Conservation (phyloP, 2,797 vertebrate genomes). For the Sebastes steindachneri region DNA sequence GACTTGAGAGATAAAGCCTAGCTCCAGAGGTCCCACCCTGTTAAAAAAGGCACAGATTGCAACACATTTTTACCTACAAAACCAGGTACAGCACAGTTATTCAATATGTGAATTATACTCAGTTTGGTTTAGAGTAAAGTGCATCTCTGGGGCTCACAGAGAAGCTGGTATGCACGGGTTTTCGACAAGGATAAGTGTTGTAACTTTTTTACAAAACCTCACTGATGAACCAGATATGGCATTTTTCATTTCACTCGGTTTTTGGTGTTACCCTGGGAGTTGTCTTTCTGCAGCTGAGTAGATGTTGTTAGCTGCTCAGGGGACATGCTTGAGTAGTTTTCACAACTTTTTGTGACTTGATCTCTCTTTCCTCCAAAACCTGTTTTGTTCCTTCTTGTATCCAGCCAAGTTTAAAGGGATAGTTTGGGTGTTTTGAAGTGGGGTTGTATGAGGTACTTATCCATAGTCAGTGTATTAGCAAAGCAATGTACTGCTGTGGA, state of each 20-base stretch:
- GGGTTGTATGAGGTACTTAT: too few relatives aligned
- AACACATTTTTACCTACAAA: background rate
- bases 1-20: constrained; percentile 77
- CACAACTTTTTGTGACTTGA: background rate
- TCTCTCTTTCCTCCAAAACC: background rate
- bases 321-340: background rate
- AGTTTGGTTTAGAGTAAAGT: background rate
- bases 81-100: background rate
- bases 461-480: too few relatives aligned
- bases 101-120: background rate
- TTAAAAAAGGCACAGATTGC: background rate
- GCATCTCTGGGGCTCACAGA: background rate
- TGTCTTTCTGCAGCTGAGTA: background rate
- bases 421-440: too few relatives aligned
- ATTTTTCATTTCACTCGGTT: constrained; percentile 13
- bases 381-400: background rate
- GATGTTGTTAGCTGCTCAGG: background rate
- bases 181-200: constrained; percentile 6
- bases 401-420: background rate
- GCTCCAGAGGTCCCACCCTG: constrained; percentile 72
- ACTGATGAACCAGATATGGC: background rate
- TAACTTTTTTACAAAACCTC: background rate
- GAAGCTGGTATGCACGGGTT: background rate
- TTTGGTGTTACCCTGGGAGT: background rate
- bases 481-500: too few relatives aligned